These are phyloP conservation scores for Psophia crepitans DNA, from an alignment of 2,113 vertebrate species.

Conservation along the genomic window DNA sequence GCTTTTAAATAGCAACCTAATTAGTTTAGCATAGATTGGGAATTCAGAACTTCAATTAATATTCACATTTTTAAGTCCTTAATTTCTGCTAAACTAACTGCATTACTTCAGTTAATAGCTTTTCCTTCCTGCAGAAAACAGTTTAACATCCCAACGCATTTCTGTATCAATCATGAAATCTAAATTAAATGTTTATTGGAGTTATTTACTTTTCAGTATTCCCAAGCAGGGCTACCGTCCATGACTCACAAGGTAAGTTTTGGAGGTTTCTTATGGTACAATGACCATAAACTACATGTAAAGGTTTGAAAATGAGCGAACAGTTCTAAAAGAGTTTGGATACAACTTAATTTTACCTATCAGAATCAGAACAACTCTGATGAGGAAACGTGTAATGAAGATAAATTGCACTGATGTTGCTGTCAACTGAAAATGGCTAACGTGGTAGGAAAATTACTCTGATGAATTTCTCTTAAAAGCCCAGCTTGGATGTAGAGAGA, in stretches of 20 bases:
- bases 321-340: slow-evolving; percentile 24
- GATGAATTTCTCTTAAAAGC: not conserved
- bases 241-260: slow-evolving; percentile 23
- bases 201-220: slow-evolving; percentile 48
- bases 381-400: not conserved
- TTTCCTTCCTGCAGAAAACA: slow-evolving; percentile 20
- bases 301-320: slow-evolving; percentile 40
- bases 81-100: slow-evolving; percentile 22
- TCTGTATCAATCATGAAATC: slow-evolving; percentile 50
- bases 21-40: not conserved
- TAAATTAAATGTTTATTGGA: slow-evolving; percentile 62
- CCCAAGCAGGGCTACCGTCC: not conserved
- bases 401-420: not conserved
- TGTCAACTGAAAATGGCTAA: not conserved
- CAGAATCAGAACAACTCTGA: not conserved
- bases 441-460: not conserved
- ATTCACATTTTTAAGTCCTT: slow-evolving; percentile 28
- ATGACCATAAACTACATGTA: slow-evolving; percentile 58
- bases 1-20: slow-evolving; percentile 8
- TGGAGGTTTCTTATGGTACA: slow-evolving; percentile 4
- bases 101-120: slow-evolving; percentile 42
- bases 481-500: not conserved
- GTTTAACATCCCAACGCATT: slow-evolving; percentile 30
- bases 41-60: slow-evolving; percentile 53
- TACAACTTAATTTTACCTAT: slow-evolving; percentile 37